phyloP scores from a whole-genome alignment of 2,113 vertebrate genomes.

The Porphyrio hochstetteri region DNA sequence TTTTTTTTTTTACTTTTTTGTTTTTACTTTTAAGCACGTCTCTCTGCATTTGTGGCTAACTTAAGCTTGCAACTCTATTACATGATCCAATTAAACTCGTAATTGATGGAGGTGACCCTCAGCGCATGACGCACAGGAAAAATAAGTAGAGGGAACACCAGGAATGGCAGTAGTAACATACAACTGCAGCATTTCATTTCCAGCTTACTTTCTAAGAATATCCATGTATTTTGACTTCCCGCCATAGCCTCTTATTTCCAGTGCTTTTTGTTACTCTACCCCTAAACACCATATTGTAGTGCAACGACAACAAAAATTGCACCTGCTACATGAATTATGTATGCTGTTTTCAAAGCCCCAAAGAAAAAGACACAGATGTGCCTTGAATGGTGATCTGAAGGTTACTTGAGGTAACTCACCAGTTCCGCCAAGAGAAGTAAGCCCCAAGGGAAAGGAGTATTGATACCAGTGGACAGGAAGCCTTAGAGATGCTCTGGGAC shows the following conservation, averaged over 20 bases:
- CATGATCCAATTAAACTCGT: background rate
- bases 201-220: background rate
- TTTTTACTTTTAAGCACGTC: background rate
- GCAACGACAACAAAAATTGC: background rate
- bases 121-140: background rate
- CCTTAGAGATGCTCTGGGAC: background rate
- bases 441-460: background rate
- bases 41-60: background rate
- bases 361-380: background rate
- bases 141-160: background rate
- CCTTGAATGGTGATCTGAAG: background rate
- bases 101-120: background rate
- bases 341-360: background rate
- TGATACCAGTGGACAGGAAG: background rate
- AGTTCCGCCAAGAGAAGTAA: background rate
- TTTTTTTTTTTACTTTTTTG: background rate
- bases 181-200: background rate
- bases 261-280: background rate
- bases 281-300: background rate
- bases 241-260: background rate
- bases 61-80: background rate
- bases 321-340: background rate
- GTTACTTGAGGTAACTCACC: background rate
- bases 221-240: background rate
- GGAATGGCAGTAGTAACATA: background rate